Conservation (phyloP, 2,797 vertebrate genomes). For the Chelonia mydas region DNA sequence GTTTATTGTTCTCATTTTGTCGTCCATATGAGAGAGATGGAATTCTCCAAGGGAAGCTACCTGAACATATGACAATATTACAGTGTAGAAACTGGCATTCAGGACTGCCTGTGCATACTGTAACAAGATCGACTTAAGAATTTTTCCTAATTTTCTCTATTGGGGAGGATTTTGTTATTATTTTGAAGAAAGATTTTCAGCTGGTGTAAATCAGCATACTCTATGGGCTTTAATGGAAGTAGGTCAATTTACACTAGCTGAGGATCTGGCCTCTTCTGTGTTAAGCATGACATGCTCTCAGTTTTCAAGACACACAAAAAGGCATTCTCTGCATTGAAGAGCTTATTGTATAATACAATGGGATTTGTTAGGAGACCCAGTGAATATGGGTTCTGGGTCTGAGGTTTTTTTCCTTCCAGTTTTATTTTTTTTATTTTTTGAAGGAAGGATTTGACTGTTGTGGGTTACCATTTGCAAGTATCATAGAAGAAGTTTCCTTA, state of each 20-base stretch:
- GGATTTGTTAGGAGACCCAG: neutral
- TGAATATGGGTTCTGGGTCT: neutral
- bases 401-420: too few relatives aligned
- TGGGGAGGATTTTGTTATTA: conserved; percentile 20
- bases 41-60: conserved; percentile 63
- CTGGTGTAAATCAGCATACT: neutral
- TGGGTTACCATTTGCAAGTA: neutral
- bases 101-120: conserved; percentile 37
- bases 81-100: conserved; percentile 59
- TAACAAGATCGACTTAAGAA: neutral
- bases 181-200: neutral
- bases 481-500: neutral
- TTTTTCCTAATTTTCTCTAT: neutral
- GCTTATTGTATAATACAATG: neutral
- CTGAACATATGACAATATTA: conserved; percentile 59
- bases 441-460: neutral
- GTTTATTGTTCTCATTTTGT: conserved; percentile 70
- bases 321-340: neutral
- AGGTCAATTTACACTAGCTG: neutral
- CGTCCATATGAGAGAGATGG: conserved; percentile 37
- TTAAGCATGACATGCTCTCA: neutral
- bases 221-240: neutral
- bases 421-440: neutral
- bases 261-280: neutral
- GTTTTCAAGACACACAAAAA: neutral